These are phyloP conservation scores for Agrotis clavis DNA, from an alignment of 2,888 invertebrate genomes.

Conservation along the genomic window DNA sequence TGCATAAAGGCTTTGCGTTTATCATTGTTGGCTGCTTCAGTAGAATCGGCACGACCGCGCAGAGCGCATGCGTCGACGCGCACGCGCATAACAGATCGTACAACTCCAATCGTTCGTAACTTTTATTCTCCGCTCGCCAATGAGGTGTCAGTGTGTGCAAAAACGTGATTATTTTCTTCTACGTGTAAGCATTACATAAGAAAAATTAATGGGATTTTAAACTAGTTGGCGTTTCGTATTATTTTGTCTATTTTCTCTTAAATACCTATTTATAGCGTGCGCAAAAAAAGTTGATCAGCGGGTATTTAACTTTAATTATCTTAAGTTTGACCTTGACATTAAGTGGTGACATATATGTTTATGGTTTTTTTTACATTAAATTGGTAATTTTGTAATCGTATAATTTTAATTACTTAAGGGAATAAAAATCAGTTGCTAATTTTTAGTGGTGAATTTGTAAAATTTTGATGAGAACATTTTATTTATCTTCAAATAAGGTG, in stretches of 20 bases:
- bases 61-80: conserved; percentile 81
- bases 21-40: conserved; percentile 82
- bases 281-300: conserved; percentile 33
- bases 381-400: conserved; percentile 15
- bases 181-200: conserved; percentile 54
- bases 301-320: conserved; percentile 39
- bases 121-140: conserved; percentile 54
- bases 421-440: conserved; percentile 7
- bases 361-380: conserved; percentile 34
- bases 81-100: conserved; percentile 58
- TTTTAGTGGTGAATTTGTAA: not conserved
- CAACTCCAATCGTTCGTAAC: conserved; percentile 26
- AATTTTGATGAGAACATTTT: conserved; percentile 22
- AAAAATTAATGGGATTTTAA: conserved; percentile 24
- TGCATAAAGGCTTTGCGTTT: conserved; percentile 86
- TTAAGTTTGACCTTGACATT: conserved; percentile 59
- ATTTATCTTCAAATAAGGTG: conserved; percentile 18
- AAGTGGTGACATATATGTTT: conserved; percentile 34
- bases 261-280: conserved; percentile 15
- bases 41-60: conserved; percentile 81
- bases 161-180: conserved; percentile 57
- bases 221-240: conserved; percentile 26
- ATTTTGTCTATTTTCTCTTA: conserved; percentile 25
- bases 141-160: conserved; percentile 69
- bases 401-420: conserved; percentile 13